Evolutionary conservation across 1,140 invertebrate genomes (phyloP).

Genomic region (Babylonia areolata): DNA sequence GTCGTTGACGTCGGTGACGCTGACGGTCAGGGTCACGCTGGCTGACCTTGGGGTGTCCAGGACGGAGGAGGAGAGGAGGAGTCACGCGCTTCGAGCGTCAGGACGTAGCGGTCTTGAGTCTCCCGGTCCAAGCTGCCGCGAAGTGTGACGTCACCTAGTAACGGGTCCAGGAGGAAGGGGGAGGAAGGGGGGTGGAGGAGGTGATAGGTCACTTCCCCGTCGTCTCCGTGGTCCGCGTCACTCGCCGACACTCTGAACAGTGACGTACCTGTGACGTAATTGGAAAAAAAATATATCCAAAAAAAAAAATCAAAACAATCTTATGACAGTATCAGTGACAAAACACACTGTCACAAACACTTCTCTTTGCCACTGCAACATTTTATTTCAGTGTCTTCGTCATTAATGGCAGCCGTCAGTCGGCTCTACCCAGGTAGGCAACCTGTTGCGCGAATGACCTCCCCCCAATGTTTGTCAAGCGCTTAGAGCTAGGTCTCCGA

Average conservation of each 20-base stretch:
- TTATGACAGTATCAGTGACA: not conserved
- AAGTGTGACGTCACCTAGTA: constrained; percentile 1
- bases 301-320: not conserved
- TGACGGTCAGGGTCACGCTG: constrained; percentile 36
- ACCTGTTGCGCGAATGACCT: too few species aligned
- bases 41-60: not conserved
- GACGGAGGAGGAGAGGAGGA: not conserved
- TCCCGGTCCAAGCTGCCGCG: constrained; percentile 28
- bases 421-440: too few species aligned
- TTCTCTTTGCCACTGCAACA: too few species aligned
- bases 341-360: too few species aligned
- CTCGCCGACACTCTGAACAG: constrained; percentile 21
- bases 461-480: too few species aligned
- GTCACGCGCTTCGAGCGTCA: constrained; percentile 13
- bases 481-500: too few species aligned
- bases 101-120: constrained; percentile 1
- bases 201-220: constrained; percentile 25
- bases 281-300: too few species aligned
- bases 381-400: too few species aligned
- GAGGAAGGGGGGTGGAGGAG: constrained; percentile 1
- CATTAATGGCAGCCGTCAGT: too few species aligned
- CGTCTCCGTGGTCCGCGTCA: constrained; percentile 30
- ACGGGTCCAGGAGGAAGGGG: constrained; percentile 3
- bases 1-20: constrained; percentile 43
- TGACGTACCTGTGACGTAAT: not conserved